A percentile compares a stretch with the other conserved stretches of the same genome.
These are phyloP conservation scores for Idaea straminata DNA, from an alignment of 2,888 invertebrate species.

Conservation along the genomic window DNA sequence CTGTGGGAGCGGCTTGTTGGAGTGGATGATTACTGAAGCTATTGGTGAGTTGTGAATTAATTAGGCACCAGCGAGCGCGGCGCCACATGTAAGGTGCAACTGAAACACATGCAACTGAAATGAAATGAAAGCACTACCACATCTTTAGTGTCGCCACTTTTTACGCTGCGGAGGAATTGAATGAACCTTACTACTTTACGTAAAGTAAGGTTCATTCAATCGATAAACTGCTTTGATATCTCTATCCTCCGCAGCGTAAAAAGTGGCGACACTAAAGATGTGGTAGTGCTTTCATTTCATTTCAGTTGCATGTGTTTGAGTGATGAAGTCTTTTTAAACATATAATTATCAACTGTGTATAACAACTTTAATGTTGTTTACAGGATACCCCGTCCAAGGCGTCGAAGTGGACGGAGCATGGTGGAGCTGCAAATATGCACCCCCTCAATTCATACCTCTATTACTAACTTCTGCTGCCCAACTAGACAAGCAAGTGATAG, in stretches of 20 bases:
- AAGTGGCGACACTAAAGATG: too few species aligned
- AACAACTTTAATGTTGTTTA: constrained; percentile 17
- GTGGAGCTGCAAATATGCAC: constrained; percentile 89
- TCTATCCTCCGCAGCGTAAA: too few species aligned
- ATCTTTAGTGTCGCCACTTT: too few species aligned
- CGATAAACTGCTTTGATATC: too few species aligned
- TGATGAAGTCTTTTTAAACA: too few species aligned
- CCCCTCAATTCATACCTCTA: constrained; percentile 84
- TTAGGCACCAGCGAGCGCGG: constrained; percentile 1
- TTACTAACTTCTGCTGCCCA: constrained; percentile 68
- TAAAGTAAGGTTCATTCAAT: neutral
- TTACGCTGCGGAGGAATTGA: too few species aligned
- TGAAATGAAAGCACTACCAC: too few species aligned
- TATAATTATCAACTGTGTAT: too few species aligned
- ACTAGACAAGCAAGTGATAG: constrained; percentile 54
- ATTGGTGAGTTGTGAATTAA: constrained; percentile 72
- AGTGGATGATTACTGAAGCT: constrained; percentile 86
- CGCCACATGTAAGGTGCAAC: neutral
- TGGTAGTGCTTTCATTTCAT: too few species aligned
- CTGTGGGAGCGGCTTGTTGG: constrained; percentile 90
- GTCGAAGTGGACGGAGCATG: constrained; percentile 89
- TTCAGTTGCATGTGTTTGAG: too few species aligned
- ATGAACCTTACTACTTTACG: neutral
- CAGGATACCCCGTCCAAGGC: constrained; percentile 83
- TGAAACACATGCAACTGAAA: too few species aligned